These are phyloP conservation scores for Pseudococcus longispinus DNA, from an alignment of 2,888 invertebrate species.

Conservation along the genomic window DNA sequence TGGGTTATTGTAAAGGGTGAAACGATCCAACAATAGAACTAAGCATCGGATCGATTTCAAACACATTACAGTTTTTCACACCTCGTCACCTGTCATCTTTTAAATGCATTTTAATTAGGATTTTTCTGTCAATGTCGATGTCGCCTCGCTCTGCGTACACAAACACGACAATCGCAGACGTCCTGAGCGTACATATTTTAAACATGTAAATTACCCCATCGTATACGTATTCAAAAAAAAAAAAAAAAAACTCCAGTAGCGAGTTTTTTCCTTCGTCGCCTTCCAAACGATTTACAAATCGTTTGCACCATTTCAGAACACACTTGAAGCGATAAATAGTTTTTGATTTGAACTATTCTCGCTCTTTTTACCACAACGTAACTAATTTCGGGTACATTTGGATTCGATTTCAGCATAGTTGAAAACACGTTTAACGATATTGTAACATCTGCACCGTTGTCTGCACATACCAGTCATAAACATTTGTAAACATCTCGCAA, in stretches of 20 bases:
- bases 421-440: constrained; percentile 22
- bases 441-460: constrained; percentile 7
- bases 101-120: constrained; percentile 43
- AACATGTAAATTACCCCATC: constrained; percentile 29
- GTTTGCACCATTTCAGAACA: not conserved
- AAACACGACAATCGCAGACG: not conserved
- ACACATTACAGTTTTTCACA: constrained; percentile 33
- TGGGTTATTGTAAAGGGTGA: not conserved
- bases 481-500: not conserved
- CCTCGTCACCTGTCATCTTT: constrained; percentile 44
- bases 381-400: not conserved
- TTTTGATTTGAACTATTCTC: constrained; percentile 9
- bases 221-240: not conserved
- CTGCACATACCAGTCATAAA: not conserved
- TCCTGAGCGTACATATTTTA: constrained; percentile 12
- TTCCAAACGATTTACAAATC: not conserved
- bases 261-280: not conserved
- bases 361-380: not conserved
- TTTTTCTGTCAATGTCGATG: constrained; percentile 15
- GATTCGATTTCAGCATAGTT: not conserved
- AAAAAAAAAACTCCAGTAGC: not conserved
- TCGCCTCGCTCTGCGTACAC: not conserved
- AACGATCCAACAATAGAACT: constrained; percentile 18
- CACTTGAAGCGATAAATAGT: constrained; percentile 36
- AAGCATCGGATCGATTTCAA: constrained; percentile 40